Evolutionary conservation across 1,140 invertebrate species (phyloP).

Genomic region (Stegodyphus mimosarum): DNA sequence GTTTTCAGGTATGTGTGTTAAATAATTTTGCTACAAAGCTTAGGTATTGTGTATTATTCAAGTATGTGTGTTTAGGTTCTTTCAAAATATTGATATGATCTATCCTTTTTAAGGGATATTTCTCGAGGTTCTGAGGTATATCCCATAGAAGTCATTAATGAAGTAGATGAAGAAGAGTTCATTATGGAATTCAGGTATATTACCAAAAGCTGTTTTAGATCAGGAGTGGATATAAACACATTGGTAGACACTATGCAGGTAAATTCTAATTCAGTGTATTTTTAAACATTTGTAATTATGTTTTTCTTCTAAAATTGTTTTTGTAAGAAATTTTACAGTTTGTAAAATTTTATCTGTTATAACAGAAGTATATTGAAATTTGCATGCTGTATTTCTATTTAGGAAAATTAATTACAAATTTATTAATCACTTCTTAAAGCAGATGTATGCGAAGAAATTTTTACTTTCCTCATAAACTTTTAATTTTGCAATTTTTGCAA

Average conservation of each 20-base stretch:
- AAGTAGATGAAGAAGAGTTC: constrained; percentile 77
- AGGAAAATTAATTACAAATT: too few species aligned
- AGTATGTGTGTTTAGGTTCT: neutral
- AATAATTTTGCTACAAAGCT: neutral
- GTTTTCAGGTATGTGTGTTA: constrained; percentile 19
- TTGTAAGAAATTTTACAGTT: neutral
- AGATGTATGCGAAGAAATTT: too few species aligned
- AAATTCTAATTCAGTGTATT: neutral
- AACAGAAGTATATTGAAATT: too few species aligned
- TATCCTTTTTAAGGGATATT: constrained; percentile 77
- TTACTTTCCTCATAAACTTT: too few species aligned
- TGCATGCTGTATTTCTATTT: too few species aligned
- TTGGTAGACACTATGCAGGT: constrained; percentile 80
- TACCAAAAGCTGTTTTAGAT: constrained; percentile 80
- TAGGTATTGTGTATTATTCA: too few species aligned
- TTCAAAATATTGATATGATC: neutral
- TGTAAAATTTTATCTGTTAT: too few species aligned
- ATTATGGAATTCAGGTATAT: constrained; percentile 88
- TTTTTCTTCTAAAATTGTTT: neutral
- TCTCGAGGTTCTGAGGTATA: constrained; percentile 85
- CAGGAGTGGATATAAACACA: constrained; percentile 78
- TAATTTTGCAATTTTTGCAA: too few species aligned
- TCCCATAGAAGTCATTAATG: constrained; percentile 87
- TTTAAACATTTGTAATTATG: neutral
- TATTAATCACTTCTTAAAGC: too few species aligned